These are phyloP conservation scores for Atrina japonica DNA, from an alignment of 2,888 invertebrate species.

Conservation along the genomic window DNA sequence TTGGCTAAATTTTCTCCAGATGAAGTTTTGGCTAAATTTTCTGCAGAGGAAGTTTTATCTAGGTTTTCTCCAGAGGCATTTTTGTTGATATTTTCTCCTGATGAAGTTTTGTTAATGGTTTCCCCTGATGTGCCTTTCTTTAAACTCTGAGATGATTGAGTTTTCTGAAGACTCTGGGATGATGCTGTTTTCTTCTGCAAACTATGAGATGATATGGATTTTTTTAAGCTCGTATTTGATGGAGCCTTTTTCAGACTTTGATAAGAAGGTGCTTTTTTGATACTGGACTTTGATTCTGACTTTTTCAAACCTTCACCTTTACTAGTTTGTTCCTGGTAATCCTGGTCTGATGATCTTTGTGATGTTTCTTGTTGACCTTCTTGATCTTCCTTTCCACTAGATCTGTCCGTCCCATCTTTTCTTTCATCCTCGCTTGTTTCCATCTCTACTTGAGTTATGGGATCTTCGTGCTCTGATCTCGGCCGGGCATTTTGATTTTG, in stretches of 20 bases:
- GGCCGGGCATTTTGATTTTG: constrained; percentile 52
- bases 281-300: neutral
- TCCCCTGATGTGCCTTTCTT: constrained; percentile 42
- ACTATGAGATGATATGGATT: constrained; percentile 19
- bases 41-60: constrained; percentile 8
- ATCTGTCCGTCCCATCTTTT: constrained; percentile 18
- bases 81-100: constrained; percentile 34
- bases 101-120: constrained; percentile 36
- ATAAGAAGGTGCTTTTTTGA: constrained; percentile 6
- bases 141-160: constrained; percentile 34
- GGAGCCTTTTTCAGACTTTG: neutral
- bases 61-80: constrained; percentile 20
- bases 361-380: neutral
- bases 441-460: constrained; percentile 61
- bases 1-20: neutral
- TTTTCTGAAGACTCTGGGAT: constrained; percentile 25
- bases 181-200: constrained; percentile 17
- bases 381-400: neutral
- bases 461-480: constrained; percentile 55
- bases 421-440: constrained; percentile 48
- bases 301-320: neutral
- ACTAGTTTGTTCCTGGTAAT: neutral
- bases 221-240: constrained; percentile 17
- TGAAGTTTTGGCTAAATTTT: neutral
- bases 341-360: neutral